Evolutionary conservation across 2,888 invertebrate genomes (phyloP).

Genomic region (Leptura quadrifasciata): DNA sequence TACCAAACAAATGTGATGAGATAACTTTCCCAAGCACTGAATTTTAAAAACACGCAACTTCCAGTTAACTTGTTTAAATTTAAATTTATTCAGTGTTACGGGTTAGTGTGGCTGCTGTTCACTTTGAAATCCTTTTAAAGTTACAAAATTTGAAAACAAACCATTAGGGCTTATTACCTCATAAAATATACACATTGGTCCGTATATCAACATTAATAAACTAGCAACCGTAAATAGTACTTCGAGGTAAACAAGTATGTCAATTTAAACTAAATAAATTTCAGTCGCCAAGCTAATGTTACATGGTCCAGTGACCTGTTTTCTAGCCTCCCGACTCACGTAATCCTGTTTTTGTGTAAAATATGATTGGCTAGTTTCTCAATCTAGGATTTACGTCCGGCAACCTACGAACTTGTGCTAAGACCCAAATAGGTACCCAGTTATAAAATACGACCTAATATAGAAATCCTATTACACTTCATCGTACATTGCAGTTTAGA

Average conservation of each 20-base stretch:
- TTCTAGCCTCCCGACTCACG: neutral
- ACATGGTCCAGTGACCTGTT: neutral
- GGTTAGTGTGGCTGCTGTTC: neutral
- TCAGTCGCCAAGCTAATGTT: neutral
- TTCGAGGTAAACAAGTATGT: neutral
- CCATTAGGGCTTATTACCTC: constrained; percentile 1
- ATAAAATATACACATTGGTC: constrained; percentile 7
- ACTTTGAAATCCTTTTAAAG: neutral
- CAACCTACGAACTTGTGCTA: neutral
- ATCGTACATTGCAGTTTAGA: constrained; percentile 16
- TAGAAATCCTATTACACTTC: constrained; percentile 12
- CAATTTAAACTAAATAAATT: neutral
- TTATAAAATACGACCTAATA: neutral
- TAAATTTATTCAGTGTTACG: neutral
- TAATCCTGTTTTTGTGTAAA: neutral
- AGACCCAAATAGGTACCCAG: neutral
- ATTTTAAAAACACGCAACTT: no score
- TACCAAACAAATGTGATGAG: no score
- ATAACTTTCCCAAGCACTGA: no score
- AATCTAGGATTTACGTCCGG: constrained; percentile 6
- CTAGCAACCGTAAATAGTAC: constrained; percentile 2
- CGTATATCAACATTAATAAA: neutral
- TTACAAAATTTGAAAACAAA: neutral
- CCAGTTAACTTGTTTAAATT: no score
- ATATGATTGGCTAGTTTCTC: neutral